Percentiles rank a stretch among this genome's conserved stretches.
These are phyloP conservation scores for Plagiodera versicolora DNA, from an alignment of 2,888 invertebrate genomes.

Conservation along the genomic window DNA sequence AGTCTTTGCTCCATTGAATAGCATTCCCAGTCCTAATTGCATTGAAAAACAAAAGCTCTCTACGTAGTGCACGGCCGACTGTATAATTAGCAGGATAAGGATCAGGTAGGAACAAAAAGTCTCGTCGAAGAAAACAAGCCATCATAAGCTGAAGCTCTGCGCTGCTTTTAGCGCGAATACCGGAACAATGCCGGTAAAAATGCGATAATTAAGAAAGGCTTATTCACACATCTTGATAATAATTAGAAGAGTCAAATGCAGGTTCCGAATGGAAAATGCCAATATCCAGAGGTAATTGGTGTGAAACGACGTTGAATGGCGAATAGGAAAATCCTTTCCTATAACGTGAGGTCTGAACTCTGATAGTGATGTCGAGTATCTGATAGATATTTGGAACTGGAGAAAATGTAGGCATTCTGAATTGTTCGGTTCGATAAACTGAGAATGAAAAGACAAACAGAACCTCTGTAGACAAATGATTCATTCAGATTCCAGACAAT, in stretches of 20 bases:
- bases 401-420: no score
- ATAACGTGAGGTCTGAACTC: no score
- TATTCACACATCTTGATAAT: constrained; percentile 40
- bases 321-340: background rate
- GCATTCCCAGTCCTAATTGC: constrained; percentile 26
- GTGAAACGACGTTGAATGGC: background rate
- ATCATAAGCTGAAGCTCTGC: constrained; percentile 15
- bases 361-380: no score
- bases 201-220: constrained; percentile 35
- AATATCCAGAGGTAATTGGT: background rate
- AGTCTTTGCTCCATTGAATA: constrained; percentile 17
- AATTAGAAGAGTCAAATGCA: constrained; percentile 43
- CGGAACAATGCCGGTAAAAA: constrained; percentile 25
- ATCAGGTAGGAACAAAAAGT: constrained; percentile 26
- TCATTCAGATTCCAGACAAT: no score
- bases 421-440: no score
- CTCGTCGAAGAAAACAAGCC: constrained; percentile 21
- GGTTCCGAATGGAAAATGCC: constrained; percentile 10
- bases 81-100: constrained; percentile 30
- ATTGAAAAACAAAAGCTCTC: constrained; percentile 27
- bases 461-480: no score
- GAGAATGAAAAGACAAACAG: no score
- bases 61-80: constrained; percentile 27
- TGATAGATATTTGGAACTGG: no score
- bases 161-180: constrained; percentile 27